Evolutionary conservation across 2,888 invertebrate species (phyloP).

Genomic region (Thera britannica): DNA sequence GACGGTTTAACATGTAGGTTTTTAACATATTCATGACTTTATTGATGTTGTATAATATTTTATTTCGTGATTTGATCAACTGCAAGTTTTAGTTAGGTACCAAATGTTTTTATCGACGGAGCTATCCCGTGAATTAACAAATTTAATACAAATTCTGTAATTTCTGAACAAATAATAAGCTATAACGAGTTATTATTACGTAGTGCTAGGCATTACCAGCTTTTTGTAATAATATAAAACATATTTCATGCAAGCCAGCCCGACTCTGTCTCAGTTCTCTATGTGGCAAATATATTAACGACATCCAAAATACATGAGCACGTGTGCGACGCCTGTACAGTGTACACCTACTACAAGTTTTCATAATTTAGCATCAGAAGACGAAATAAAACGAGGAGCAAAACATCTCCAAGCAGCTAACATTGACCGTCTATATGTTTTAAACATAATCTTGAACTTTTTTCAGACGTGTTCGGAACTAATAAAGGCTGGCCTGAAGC

Average conservation of each 20-base stretch:
- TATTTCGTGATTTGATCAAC: too few relatives aligned
- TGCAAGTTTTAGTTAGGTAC: too few relatives aligned
- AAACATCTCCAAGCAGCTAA: too few relatives aligned
- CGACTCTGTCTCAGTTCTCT: background rate
- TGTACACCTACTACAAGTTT: too few relatives aligned
- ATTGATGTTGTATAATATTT: background rate
- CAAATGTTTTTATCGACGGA: too few relatives aligned
- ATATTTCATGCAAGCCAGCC: background rate
- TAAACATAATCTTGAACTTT: background rate
- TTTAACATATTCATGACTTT: background rate
- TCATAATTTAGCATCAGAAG: too few relatives aligned
- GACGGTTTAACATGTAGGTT: background rate
- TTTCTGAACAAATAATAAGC: background rate
- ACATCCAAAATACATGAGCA: background rate
- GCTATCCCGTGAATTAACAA: too few relatives aligned
- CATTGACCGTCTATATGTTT: too few relatives aligned
- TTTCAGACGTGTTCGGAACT: constrained; percentile 93
- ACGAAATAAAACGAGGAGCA: too few relatives aligned
- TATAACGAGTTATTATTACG: background rate
- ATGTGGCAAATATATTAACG: background rate
- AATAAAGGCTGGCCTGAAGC: constrained; percentile 95
- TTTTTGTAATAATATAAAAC: background rate
- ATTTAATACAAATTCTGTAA: too few relatives aligned
- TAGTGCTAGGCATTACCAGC: too few relatives aligned
- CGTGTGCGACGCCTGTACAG: too few relatives aligned